Evolutionary conservation across 2,113 vertebrate genomes (phyloP).

Genomic region (Pan troglodytes): NHGRI_mPanTro3-v2.1_pri NC_072403.2:106283501-106284000

Average conservation of each 20-base stretch:
- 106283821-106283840: not conserved
- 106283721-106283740: not conserved
- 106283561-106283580: not conserved
- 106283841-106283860: not conserved
- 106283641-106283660: fast-evolving
- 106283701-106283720: not conserved
- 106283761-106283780: not conserved
- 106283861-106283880: not conserved
- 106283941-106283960: not conserved
- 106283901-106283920: not conserved
- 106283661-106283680: not conserved
- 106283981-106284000: not conserved
- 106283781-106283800: fast-evolving
- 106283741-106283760: not conserved
- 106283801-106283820: not conserved
- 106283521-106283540: not conserved
- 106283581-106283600: not conserved
- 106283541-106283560: not conserved
- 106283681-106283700: not conserved
- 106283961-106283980: not conserved
- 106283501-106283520: not conserved
- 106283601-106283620: not conserved
- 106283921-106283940: not conserved
- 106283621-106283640: not conserved
- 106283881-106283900: not conserved